Conservation (phyloP, 2,888 invertebrate species). For the Lepeophtheirus nordmannii region DNA sequence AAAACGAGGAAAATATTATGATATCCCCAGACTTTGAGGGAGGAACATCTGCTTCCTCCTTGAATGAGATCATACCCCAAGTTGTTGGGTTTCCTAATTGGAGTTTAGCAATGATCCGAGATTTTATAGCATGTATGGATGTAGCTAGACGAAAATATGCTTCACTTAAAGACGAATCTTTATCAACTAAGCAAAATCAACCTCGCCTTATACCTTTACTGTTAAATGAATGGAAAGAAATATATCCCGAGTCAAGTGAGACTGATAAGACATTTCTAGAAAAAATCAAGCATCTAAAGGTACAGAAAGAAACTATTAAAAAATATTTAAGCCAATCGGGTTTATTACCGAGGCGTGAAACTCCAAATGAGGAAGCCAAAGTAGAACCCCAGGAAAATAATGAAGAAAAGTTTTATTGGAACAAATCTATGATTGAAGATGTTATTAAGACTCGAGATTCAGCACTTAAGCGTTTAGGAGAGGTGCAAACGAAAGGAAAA, state of each 20-base stretch:
- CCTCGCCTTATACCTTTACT: slow-evolving; percentile 11
- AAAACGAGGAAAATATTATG: background rate
- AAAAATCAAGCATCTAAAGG: slow-evolving; percentile 22
- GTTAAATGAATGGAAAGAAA: slow-evolving; percentile 18
- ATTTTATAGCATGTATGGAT: slow-evolving; percentile 21
- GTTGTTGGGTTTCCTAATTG: slow-evolving; percentile 16
- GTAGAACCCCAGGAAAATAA: background rate
- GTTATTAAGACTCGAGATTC: slow-evolving; percentile 14
- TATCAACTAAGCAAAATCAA: slow-evolving; percentile 4
- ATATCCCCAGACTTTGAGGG: too few relatives aligned
- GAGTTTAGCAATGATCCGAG: slow-evolving; percentile 17
- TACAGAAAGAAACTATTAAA: slow-evolving; percentile 20
- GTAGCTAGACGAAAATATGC: slow-evolving; percentile 19
- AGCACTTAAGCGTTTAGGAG: background rate
- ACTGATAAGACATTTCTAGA: slow-evolving; percentile 7
- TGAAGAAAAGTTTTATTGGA: slow-evolving; percentile 7
- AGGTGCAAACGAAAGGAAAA: slow-evolving; percentile 1
- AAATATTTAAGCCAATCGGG: slow-evolving; percentile 8
- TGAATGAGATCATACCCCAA: background rate
- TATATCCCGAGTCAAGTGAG: slow-evolving; percentile 5
- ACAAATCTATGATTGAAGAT: slow-evolving; percentile 12
- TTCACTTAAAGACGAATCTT: slow-evolving; percentile 14
- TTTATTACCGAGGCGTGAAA: background rate
- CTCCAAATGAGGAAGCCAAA: background rate
- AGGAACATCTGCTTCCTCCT: too few relatives aligned